Percentiles rank a stretch among this genome's conserved stretches.
These are phyloP conservation scores for Temnothorax rugatulus DNA, from an alignment of 2,888 invertebrate species.

Conservation along the genomic window DNA sequence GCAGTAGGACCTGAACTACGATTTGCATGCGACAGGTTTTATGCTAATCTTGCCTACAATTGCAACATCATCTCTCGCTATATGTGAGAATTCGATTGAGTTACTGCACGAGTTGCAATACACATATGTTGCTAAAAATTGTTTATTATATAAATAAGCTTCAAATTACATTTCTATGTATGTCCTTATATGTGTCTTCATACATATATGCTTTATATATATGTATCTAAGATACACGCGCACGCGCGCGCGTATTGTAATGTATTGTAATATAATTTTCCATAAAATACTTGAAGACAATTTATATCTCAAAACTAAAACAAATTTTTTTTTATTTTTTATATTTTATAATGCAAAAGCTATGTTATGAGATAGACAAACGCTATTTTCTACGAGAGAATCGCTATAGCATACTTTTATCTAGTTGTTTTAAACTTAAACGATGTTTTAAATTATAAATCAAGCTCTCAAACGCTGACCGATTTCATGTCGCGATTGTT, in stretches of 20 bases:
- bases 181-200: neutral
- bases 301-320: neutral
- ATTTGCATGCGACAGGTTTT: conserved; percentile 64
- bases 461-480: neutral
- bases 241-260: neutral
- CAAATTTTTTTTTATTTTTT: neutral
- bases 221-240: neutral
- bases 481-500: conserved; percentile 28
- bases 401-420: neutral
- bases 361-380: neutral
- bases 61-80: conserved; percentile 61
- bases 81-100: neutral
- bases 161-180: neutral
- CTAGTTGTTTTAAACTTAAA: neutral
- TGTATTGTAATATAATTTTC: neutral
- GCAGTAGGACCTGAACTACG: conserved; percentile 25
- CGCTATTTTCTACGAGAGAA: neutral
- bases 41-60: conserved; percentile 67
- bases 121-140: neutral
- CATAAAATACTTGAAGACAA: neutral
- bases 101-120: conserved; percentile 18
- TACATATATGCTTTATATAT: too few relatives aligned
- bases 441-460: conserved; percentile 6
- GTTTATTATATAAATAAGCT: neutral
- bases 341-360: neutral